These are phyloP conservation scores for Laticauda colubrina DNA, from an alignment of 2,113 vertebrate species.

Conservation along the genomic window DNA sequence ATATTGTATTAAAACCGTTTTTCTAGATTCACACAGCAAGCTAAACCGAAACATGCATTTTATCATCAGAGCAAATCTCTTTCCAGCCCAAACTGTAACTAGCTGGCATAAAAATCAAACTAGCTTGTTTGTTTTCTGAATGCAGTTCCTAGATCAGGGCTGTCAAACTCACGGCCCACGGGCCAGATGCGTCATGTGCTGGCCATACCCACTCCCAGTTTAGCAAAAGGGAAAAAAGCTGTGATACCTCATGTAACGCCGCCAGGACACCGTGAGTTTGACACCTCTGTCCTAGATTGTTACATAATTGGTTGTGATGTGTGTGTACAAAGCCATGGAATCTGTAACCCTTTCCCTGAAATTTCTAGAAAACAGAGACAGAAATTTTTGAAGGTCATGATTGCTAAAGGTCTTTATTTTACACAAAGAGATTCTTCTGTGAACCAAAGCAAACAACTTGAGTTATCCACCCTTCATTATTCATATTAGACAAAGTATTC, in stretches of 20 bases:
- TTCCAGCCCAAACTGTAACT: neutral
- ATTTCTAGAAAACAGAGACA: neutral
- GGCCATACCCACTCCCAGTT: too few relatives aligned
- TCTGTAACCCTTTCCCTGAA: neutral
- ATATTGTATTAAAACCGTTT: neutral
- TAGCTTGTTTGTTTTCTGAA: neutral
- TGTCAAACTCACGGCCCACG: too few relatives aligned
- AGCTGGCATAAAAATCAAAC: neutral
- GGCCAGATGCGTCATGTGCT: too few relatives aligned
- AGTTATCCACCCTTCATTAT: neutral
- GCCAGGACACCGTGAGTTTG: too few relatives aligned
- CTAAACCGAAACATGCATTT: neutral
- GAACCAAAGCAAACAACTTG: neutral
- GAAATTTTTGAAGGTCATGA: neutral
- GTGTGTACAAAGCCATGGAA: neutral
- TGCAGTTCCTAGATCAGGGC: neutral
- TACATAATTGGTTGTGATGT: neutral
- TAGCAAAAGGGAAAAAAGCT: too few relatives aligned
- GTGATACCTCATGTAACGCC: fast-evolving
- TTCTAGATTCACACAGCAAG: neutral
- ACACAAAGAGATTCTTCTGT: neutral
- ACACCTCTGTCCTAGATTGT: neutral
- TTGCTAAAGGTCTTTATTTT: neutral
- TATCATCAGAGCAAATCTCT: neutral
- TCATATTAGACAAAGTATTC: neutral